A percentile compares a stretch with the other conserved stretches of the same genome.
Conservation (phyloP, 2,888 invertebrate species). For the Callyntrura guangdongensis region DNA sequence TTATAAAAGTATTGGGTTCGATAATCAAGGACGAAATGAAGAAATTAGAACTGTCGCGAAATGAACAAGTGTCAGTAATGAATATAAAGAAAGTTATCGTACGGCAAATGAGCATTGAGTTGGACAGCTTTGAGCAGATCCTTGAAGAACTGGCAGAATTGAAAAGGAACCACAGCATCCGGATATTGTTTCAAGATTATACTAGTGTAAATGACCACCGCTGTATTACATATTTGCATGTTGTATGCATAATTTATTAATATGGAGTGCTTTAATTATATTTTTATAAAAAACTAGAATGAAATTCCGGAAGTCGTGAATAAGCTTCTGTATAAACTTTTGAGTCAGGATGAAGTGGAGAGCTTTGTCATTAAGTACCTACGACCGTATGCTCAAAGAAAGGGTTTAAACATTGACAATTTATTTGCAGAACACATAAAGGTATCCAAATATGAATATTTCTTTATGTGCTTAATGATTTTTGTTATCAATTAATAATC, state of each 20-base stretch:
- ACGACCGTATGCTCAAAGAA: slow-evolving; percentile 80
- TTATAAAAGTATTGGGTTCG: slow-evolving; percentile 73
- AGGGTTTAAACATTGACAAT: slow-evolving; percentile 76
- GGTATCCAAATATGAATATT: slow-evolving; percentile 69
- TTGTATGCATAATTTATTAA: slow-evolving; percentile 3
- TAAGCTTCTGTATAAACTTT: slow-evolving; percentile 80
- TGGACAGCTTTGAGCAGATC: slow-evolving; percentile 70
- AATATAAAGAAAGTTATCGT: slow-evolving; percentile 67
- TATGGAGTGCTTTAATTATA: not conserved
- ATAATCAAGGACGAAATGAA: slow-evolving; percentile 72
- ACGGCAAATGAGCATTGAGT: slow-evolving; percentile 34
- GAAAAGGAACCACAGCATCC: slow-evolving; percentile 79
- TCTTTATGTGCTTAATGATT: not conserved
- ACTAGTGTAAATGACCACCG: slow-evolving; percentile 67
- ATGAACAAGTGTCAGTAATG: not conserved
- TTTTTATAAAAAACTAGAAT: slow-evolving; percentile 68
- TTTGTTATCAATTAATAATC: not conserved
- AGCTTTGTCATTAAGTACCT: slow-evolving; percentile 81
- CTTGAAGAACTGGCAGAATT: slow-evolving; percentile 80
- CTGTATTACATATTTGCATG: not conserved
- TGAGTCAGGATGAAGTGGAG: slow-evolving; percentile 81
- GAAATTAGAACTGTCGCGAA: slow-evolving; percentile 13
- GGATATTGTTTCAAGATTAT: slow-evolving; percentile 81
- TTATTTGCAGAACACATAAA: slow-evolving; percentile 80
- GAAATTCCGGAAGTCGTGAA: slow-evolving; percentile 81